These are phyloP conservation scores for Embidobia sp. DNA, from an alignment of 2,888 invertebrate species.

Conservation along the genomic window DNA sequence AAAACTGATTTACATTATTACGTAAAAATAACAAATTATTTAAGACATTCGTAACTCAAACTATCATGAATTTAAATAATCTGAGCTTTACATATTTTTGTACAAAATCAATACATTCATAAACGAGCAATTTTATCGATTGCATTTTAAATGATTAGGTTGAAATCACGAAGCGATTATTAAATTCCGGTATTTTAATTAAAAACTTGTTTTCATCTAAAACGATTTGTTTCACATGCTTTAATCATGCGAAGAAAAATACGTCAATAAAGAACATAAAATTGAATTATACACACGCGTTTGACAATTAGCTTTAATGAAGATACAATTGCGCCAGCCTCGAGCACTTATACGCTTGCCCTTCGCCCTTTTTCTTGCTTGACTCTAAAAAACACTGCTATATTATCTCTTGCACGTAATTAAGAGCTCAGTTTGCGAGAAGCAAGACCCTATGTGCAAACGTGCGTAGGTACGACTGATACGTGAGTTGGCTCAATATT, in stretches of 20 bases:
- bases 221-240: too few relatives aligned
- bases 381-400: conserved; percentile 44
- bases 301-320: conserved; percentile 79
- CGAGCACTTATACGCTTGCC: conserved; percentile 67
- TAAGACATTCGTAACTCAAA: too few relatives aligned
- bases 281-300: conserved; percentile 76
- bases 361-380: conserved; percentile 44
- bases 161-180: too few relatives aligned
- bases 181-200: too few relatives aligned
- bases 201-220: not conserved
- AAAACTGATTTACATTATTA: too few relatives aligned
- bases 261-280: conserved; percentile 39
- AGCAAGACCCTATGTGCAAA: conserved; percentile 51
- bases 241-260: conserved; percentile 33
- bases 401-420: conserved; percentile 65
- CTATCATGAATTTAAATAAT: too few relatives aligned
- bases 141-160: too few relatives aligned
- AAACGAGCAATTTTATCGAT: too few relatives aligned
- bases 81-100: too few relatives aligned
- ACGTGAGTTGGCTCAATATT: conserved; percentile 73
- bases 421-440: conserved; percentile 78
- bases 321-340: conserved; percentile 76
- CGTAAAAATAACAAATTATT: too few relatives aligned
- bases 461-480: conserved; percentile 67
- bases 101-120: too few relatives aligned